Evolutionary conservation across 2,888 invertebrate genomes (phyloP).

Genomic region (Drosophila atroscutellata): DNA sequence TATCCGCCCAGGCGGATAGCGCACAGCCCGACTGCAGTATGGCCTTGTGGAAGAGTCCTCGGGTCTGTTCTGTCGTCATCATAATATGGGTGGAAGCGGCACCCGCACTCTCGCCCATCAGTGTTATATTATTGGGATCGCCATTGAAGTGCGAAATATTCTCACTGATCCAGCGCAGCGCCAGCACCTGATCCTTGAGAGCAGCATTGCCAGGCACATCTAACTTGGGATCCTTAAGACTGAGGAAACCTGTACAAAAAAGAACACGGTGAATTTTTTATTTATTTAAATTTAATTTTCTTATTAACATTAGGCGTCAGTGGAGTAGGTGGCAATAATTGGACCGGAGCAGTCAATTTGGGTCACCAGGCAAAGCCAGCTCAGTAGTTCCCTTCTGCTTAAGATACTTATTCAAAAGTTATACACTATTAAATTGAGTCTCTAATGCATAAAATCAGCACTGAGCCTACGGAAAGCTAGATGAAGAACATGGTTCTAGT

Average conservation of each 20-base stretch:
- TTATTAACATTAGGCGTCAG: too few relatives aligned
- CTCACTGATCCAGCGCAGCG: constrained; percentile 86
- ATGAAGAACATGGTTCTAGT: too few relatives aligned
- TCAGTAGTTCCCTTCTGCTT: too few relatives aligned
- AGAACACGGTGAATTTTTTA: fast-evolving
- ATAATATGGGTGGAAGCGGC: constrained; percentile 85
- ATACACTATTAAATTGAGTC: too few relatives aligned
- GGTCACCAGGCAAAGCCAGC: too few relatives aligned
- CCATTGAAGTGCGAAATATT: constrained; percentile 86
- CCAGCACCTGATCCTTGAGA: constrained; percentile 86
- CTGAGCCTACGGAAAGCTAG: too few relatives aligned
- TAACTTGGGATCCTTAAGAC: constrained; percentile 85
- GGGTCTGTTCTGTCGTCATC: constrained; percentile 85
- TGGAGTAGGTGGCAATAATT: too few relatives aligned
- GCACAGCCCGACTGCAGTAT: constrained; percentile 83
- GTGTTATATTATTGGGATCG: constrained; percentile 85
- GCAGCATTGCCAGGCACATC: constrained; percentile 86
- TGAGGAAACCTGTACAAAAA: constrained; percentile 84
- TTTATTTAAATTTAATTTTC: not conserved
- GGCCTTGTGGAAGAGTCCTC: constrained; percentile 84
- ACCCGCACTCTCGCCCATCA: constrained; percentile 87
- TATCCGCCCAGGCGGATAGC: constrained; percentile 77
- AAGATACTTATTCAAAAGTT: too few relatives aligned
- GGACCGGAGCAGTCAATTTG: too few relatives aligned
- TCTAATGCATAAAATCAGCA: too few relatives aligned